Conservation (phyloP, 2,113 vertebrate species). For the Colaptes auratus region DNA sequence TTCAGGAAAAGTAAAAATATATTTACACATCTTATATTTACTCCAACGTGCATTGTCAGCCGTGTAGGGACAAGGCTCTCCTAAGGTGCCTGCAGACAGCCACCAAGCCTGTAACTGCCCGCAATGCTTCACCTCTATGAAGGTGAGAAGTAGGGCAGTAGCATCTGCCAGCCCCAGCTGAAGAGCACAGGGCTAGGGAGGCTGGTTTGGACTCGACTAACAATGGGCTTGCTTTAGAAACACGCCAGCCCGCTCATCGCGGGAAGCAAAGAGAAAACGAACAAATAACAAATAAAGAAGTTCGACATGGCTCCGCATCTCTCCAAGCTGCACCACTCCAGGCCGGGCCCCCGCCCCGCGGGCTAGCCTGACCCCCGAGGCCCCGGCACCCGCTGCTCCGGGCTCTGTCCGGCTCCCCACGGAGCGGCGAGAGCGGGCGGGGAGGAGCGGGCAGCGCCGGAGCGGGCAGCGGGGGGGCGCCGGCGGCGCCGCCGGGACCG, state of each 20-base stretch:
- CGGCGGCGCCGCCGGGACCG: not conserved
- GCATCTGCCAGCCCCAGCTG: not conserved
- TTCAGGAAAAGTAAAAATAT: not conserved
- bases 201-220: not conserved
- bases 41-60: not conserved
- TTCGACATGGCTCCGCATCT: not conserved
- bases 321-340: not conserved
- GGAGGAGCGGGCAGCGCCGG: not conserved
- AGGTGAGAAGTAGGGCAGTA: not conserved
- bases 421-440: not conserved
- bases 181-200: not conserved
- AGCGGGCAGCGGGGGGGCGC: not conserved
- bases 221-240: not conserved
- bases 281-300: not conserved
- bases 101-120: too few species aligned
- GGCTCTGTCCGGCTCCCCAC: not conserved
- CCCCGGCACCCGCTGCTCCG: not conserved
- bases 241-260: not conserved
- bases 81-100: not conserved
- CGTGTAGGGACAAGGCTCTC: not conserved
- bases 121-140: fast-evolving
- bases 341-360: not conserved
- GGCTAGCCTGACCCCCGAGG: not conserved
- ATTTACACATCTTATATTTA: not conserved
- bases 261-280: too few species aligned